phyloP scores from a whole-genome alignment of 1,140 invertebrate species.

The Melanaphis sacchari region DNA sequence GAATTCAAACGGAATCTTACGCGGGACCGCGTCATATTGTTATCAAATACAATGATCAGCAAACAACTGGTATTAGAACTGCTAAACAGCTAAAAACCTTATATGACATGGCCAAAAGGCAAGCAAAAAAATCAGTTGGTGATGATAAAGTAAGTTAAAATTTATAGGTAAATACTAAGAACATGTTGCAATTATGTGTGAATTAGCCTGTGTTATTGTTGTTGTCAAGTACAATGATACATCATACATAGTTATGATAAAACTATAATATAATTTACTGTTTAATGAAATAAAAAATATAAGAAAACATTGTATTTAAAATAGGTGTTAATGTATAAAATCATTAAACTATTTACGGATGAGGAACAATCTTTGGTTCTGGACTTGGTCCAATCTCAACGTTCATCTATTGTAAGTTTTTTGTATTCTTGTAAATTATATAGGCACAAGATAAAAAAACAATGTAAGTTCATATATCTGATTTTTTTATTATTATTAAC shows the following conservation, averaged over 20 bases:
- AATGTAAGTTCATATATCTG: background rate
- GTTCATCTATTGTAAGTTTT: background rate
- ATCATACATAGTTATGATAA: too few species aligned
- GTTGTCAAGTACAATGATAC: too few species aligned
- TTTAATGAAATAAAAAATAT: background rate
- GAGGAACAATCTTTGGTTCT: background rate
- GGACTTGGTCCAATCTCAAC: background rate
- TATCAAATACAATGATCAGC: background rate
- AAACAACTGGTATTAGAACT: background rate
- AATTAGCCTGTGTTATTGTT: too few species aligned
- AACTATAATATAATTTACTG: background rate
- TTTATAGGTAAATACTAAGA: background rate
- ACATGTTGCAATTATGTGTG: too few species aligned
- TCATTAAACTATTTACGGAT: background rate
- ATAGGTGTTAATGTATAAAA: background rate
- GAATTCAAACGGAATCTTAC: too few species aligned
- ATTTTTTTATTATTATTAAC: background rate
- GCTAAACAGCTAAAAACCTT: background rate
- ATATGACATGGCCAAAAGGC: background rate
- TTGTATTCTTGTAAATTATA: background rate
- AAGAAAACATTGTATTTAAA: background rate
- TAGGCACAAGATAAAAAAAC: background rate
- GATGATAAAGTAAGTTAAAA: slow-evolving; percentile 22
- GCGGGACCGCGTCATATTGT: too few species aligned
- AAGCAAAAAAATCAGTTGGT: background rate